phyloP scores from a whole-genome alignment of 2,888 invertebrate genomes.

The Rhagium mordax region DNA sequence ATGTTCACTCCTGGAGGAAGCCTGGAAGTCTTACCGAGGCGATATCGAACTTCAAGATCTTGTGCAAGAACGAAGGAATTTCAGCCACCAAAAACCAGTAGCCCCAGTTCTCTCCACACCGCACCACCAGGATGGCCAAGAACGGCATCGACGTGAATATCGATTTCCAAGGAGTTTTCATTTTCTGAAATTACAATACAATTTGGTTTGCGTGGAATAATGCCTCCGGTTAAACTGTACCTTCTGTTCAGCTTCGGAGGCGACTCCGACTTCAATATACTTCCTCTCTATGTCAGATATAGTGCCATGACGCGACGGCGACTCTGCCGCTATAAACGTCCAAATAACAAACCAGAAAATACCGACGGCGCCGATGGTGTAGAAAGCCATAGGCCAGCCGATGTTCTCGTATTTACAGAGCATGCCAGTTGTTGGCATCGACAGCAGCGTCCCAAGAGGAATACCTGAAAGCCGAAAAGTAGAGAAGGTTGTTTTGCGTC shows the following conservation, averaged over 20 bases:
- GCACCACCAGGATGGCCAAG: constrained; percentile 81
- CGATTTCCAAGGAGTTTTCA: constrained; percentile 84
- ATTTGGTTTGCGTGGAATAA: no score
- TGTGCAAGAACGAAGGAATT: constrained; percentile 85
- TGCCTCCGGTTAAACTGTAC: no score
- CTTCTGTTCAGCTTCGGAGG: constrained; percentile 1
- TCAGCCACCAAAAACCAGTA: constrained; percentile 89
- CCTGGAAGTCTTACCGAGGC: constrained; percentile 77
- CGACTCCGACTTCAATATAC: constrained; percentile 73
- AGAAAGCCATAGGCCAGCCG: constrained; percentile 87
- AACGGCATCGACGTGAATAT: constrained; percentile 84
- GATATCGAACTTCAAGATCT: constrained; percentile 81
- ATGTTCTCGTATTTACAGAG: constrained; percentile 73
- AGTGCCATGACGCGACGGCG: constrained; percentile 74
- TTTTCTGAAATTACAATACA: no score
- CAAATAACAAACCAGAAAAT: constrained; percentile 75
- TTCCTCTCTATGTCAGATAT: constrained; percentile 77
- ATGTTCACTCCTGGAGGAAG: no score
- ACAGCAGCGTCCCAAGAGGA: constrained; percentile 82
- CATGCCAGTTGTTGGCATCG: constrained; percentile 82
- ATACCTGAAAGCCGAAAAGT: no score
- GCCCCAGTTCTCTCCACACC: constrained; percentile 85
- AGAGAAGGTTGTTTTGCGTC: no score
- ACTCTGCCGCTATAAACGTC: constrained; percentile 76
- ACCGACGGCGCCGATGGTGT: constrained; percentile 78